phyloP scores from a whole-genome alignment of 1,140 invertebrate species.

The Muscidifurax raptorellus region DNA sequence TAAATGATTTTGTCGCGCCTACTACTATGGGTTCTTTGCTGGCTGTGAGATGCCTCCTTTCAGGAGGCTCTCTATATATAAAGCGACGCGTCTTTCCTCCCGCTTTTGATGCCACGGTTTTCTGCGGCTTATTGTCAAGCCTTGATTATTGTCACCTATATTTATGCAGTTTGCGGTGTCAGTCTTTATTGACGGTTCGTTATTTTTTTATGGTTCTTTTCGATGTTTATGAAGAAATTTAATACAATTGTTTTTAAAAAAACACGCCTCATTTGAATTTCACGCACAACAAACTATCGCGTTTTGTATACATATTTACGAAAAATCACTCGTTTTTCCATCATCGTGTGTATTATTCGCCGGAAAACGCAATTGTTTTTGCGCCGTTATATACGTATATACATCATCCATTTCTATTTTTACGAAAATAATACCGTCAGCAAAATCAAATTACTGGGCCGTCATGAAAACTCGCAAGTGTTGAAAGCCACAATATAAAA shows the following conservation, averaged over 20 bases:
- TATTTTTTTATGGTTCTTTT: neutral
- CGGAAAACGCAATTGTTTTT: neutral
- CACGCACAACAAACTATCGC: no score
- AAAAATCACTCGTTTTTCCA: no score
- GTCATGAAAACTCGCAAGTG: neutral
- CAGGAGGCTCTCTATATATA: no score
- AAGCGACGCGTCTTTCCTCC: slow-evolving; percentile 5
- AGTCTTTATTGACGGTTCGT: neutral
- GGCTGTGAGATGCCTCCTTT: slow-evolving; percentile 24
- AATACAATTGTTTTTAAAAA: no score
- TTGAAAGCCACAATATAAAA: neutral
- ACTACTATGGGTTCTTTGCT: slow-evolving; percentile 48
- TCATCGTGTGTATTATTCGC: no score
- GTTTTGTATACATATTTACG: no score
- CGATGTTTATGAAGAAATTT: no score
- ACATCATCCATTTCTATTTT: neutral
- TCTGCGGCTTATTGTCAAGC: slow-evolving; percentile 28
- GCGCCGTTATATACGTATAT: no score
- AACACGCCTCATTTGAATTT: no score
- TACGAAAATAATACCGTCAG: neutral
- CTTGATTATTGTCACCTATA: slow-evolving; percentile 28
- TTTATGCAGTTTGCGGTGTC: slow-evolving; percentile 6
- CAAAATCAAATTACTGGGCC: neutral
- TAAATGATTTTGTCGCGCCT: slow-evolving; percentile 69
- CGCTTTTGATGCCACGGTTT: neutral